Evolutionary conservation across 2,797 vertebrate species (phyloP), one percentile per base, ranked within the genome.

Genomic region (Hippopotamyrus pictus): DNA sequence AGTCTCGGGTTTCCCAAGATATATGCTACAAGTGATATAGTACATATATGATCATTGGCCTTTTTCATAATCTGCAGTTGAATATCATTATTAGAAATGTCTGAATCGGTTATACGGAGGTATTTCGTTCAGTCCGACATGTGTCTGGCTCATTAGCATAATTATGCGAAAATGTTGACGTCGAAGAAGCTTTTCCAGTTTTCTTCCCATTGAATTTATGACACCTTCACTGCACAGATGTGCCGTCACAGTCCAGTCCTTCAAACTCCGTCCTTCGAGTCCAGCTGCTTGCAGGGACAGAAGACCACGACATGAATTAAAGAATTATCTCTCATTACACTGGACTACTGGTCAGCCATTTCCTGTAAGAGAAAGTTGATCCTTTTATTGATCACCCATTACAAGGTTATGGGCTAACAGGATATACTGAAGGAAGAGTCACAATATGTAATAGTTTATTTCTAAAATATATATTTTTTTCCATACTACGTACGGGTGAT

Each of bases 341-440:
- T 37, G 12, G 82, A 44, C 82, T 53, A 46, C 65, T 69, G 59
- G 59, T 22, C 65, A 22, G 29, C 84, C 89, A 25, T 86, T 89
- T 89, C 59, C 83, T 69, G 84, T 87, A 87, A 73, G 62, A 33
- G 44, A 59, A 89, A 89, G 62, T 29, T 69, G 44, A 69, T 73
- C 22, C 62, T 12, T 50, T 29, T 73, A 89, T 65, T 86, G 89
- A 89, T 76, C 62, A 44, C 22, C 17, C 37, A 14, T 57, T 88
- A 33, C 41, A 48, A 88, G 86, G 86, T 8, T 54, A 57, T 48
- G 44, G 86, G n/a, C 33, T 46, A 65, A 88, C 33, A 50, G 44
- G 12, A 88, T 62, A 88, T 22, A 44, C 33, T 59, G 37, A 9
- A 87, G 53, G 62, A 59, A 62, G 51, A 86, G 29, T 86, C 51